phyloP scores from a whole-genome alignment of 2,797 vertebrate genomes.

The Paratrypauchen microcephalus region DNA sequence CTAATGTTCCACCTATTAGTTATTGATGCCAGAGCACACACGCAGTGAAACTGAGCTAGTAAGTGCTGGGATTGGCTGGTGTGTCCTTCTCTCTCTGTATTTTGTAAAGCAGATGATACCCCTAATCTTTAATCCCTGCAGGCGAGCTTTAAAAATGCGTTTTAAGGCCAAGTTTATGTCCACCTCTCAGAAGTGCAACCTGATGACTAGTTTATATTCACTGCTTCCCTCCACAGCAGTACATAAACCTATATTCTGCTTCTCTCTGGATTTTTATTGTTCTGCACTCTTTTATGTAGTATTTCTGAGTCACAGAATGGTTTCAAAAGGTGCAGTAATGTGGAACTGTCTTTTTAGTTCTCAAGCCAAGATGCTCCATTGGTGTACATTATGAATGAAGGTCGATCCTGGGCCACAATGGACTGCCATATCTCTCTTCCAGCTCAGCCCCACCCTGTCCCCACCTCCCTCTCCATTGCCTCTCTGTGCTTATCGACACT shows the following conservation, averaged over 20 bases:
- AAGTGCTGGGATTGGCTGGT: conserved; percentile 50
- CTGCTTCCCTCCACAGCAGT: neutral
- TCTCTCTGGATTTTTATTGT: conserved; percentile 14
- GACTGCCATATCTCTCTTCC: conserved; percentile 52
- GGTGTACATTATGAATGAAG: conserved; percentile 52
- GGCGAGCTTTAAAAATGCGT: conserved; percentile 30
- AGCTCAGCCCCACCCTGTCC: conserved; percentile 24
- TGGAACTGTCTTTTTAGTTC: conserved; percentile 36
- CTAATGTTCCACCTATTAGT: conserved; percentile 72
- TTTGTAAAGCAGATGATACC: conserved; percentile 46
- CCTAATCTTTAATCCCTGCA: conserved; percentile 37
- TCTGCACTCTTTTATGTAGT: conserved; percentile 3
- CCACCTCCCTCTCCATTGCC: conserved; percentile 27
- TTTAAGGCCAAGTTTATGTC: conserved; percentile 35
- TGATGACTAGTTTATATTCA: conserved; percentile 49
- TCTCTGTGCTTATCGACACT: conserved; percentile 62
- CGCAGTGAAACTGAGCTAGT: conserved; percentile 61
- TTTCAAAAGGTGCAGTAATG: conserved; percentile 25
- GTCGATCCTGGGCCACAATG: conserved; percentile 33
- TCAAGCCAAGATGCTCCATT: conserved; percentile 22
- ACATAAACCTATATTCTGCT: neutral
- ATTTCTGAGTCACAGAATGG: neutral
- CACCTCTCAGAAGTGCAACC: conserved; percentile 24
- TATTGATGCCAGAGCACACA: conserved; percentile 69
- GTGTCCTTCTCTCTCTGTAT: conserved; percentile 29